These are phyloP conservation scores for Scaptomyza hsui DNA, from an alignment of 1,140 invertebrate genomes.

Conservation along the genomic window DNA sequence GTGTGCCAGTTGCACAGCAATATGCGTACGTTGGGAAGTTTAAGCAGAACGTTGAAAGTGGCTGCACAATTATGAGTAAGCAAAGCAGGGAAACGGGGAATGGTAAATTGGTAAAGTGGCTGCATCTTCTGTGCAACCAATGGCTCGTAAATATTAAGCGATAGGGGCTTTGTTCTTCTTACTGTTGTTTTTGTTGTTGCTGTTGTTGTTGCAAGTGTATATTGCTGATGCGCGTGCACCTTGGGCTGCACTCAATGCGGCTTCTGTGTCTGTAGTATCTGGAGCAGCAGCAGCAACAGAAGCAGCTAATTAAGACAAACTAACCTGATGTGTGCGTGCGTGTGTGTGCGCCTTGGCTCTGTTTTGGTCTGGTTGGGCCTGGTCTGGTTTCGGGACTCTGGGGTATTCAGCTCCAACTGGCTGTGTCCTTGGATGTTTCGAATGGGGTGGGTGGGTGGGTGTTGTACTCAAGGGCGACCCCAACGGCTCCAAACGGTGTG, in stretches of 20 bases:
- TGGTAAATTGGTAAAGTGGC: conserved; percentile 25
- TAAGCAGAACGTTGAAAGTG: conserved; percentile 62
- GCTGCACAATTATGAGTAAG: conserved; percentile 67
- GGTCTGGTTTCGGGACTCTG: conserved; percentile 8
- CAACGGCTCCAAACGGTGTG: conserved; percentile 4
- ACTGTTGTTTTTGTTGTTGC: conserved; percentile 1
- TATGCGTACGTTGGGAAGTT: conserved; percentile 66
- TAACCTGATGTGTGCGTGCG: conserved; percentile 47
- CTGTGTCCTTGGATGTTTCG: conserved; percentile 58
- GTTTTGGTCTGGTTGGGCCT: conserved; percentile 12
- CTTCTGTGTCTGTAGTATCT: conserved; percentile 10
- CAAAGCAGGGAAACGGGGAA: neutral
- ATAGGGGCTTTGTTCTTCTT: conserved; percentile 20
- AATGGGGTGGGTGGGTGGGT: conserved; percentile 6
- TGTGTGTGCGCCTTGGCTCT: conserved; percentile 4
- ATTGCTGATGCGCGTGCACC: conserved; percentile 37
- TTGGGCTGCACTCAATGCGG: conserved; percentile 21
- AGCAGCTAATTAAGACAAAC: conserved; percentile 80
- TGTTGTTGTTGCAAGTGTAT: conserved; percentile 26
- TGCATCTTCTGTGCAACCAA: conserved; percentile 62
- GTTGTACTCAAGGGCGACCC: conserved; percentile 55
- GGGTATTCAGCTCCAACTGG: conserved; percentile 12
- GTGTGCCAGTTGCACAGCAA: conserved; percentile 27
- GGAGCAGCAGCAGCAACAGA: conserved; percentile 30
- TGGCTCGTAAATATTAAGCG: conserved; percentile 76